These are phyloP conservation scores for Sciurus niger DNA, from an alignment of 2,113 vertebrate species.

Conservation along the genomic window DNA sequence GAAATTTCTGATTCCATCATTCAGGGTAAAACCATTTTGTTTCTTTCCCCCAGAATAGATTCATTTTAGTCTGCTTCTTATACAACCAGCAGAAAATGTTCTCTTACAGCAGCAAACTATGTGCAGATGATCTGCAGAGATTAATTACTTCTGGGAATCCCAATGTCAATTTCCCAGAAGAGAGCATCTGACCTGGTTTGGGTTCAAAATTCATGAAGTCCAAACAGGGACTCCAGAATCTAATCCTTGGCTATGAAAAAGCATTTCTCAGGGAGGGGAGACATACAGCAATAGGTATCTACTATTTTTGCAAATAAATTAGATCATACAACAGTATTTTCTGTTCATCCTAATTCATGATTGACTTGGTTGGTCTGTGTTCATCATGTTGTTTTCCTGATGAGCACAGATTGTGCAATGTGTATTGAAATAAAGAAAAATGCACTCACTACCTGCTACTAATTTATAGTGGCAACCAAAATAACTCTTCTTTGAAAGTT, in stretches of 20 bases:
- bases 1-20: not conserved
- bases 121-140: not conserved
- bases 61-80: not conserved
- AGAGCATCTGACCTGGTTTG: not conserved
- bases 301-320: not conserved
- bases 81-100: not conserved
- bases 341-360: not conserved
- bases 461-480: not conserved
- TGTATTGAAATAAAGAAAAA: conserved; percentile 25
- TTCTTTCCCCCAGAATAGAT: not conserved
- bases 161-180: not conserved
- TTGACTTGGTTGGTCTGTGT: not conserved
- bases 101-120: not conserved
- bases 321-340: not conserved
- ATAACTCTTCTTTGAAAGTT: no score
- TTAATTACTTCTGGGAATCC: not conserved
- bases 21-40: not conserved
- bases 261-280: not conserved
- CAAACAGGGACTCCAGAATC: not conserved
- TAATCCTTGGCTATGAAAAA: not conserved
- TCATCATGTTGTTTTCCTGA: not conserved
- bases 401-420: not conserved
- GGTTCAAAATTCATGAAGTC: not conserved
- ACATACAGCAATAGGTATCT: not conserved
- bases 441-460: not conserved